These are phyloP conservation scores for Parambassis ranga DNA, from an alignment of 2,797 vertebrate species.

Conservation along the genomic window DNA sequence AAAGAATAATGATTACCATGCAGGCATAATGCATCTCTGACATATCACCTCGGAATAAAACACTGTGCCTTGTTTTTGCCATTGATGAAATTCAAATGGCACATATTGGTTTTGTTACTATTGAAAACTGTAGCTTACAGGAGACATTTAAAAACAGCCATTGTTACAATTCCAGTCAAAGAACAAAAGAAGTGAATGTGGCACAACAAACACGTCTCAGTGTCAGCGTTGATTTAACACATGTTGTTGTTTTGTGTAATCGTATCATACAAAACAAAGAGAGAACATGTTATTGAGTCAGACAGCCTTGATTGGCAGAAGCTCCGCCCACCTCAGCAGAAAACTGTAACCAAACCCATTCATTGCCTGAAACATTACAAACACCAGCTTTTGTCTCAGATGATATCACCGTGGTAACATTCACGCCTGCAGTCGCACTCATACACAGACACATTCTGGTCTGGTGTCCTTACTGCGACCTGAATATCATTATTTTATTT, in stretches of 20 bases:
- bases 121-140: too few species aligned
- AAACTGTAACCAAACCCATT: not conserved
- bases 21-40: too few species aligned
- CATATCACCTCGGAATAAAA: too few species aligned
- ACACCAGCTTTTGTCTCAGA: not conserved
- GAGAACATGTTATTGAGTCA: not conserved
- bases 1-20: too few species aligned
- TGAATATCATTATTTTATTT: not conserved
- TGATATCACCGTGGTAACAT: not conserved
- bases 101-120: too few species aligned
- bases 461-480: not conserved
- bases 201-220: not conserved
- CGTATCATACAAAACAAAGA: not conserved
- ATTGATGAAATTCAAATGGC: too few species aligned
- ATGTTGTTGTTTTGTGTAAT: not conserved
- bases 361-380: not conserved
- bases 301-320: not conserved
- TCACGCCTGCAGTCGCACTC: not conserved
- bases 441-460: not conserved
- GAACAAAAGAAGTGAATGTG: not conserved
- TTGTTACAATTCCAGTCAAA: too few species aligned
- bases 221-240: not conserved
- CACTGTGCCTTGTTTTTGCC: too few species aligned
- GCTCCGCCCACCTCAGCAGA: not conserved
- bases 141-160: too few species aligned